Base-by-base conservation (phyloP, 2,113 vertebrate genomes). In the Ceyx cyanopectus region DNA sequence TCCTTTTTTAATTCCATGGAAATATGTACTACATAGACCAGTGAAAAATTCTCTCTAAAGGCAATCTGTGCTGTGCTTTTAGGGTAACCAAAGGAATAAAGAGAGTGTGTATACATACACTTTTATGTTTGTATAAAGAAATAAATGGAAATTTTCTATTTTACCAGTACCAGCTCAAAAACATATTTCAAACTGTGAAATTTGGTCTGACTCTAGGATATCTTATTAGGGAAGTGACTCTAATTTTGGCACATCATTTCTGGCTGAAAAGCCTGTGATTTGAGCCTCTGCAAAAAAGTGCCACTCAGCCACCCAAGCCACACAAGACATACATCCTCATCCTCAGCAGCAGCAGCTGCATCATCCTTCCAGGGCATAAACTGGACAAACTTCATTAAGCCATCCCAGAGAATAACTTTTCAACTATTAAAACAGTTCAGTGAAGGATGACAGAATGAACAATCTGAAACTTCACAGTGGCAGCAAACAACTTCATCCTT, bases 271-370 rank as follows among this genome's bases (percentile, higher is more conserved):
- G 6, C 26, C 30, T 79, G 41, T 48, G 22, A 32, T 51, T 23
- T 0, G 0, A 66, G 12, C 14, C 48, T 20, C 53, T n/a, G 10
- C 32, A 41, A 53, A 69, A 50, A 48, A 41, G 57, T 75, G 46
- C 14, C 34, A 41, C 16, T 4, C 68, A 76, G n/a, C 5, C 0
- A 0, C 51, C 22, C 13, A 69, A 12, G 32, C 37, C 37, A 37
- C 37, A 37, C 37, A 90, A 23, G 37, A 13, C 23, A 73, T 20
- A 32, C 10, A 10, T 43, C 30, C 70, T 77, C 27, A 17, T 19
- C 23, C 23, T 26, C 54, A 60, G 23, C 16, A 27, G 15, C 40
- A 75, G 15, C 54, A 81, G 17, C 40, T 30, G 7, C 40, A 34
- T 56, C 19, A 70, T 17, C 72, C 61, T 65, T 73, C 78, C 57